A percentile compares a stretch with the other conserved stretches of the same genome.
Evolutionary conservation across 2,113 vertebrate species (phyloP).

Genomic region (Poecile atricapillus): DNA sequence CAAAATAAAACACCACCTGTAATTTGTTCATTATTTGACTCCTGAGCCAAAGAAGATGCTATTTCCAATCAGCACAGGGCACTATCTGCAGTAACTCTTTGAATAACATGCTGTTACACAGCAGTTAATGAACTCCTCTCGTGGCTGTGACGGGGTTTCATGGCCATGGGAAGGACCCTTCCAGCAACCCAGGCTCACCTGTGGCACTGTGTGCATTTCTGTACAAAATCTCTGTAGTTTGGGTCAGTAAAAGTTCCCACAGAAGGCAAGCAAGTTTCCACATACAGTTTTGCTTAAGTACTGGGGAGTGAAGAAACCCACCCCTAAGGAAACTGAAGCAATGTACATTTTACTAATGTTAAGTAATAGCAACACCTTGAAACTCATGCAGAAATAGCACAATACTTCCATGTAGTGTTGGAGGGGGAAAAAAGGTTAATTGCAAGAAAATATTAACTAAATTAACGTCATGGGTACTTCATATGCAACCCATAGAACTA

Average conservation of each 20-base stretch:
- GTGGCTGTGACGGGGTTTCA: rapidly evolving
- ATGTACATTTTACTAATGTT: not conserved
- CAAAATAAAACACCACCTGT: not conserved
- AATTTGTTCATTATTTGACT: not conserved
- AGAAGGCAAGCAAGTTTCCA: too few species aligned
- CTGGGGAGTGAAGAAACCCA: not conserved
- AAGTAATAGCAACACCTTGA: not conserved
- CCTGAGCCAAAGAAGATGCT: not conserved
- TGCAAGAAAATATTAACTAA: not conserved
- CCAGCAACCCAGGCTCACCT: not conserved
- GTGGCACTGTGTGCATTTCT: not conserved
- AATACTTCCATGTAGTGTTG: not conserved
- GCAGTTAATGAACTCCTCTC: not conserved
- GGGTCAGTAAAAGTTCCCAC: not conserved
- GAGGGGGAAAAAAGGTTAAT: not conserved
- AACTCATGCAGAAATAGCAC: not conserved
- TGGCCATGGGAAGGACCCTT: not conserved
- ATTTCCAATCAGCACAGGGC: not conserved
- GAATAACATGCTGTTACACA: rapidly evolving
- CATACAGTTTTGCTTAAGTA: not conserved
- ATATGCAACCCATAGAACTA: not conserved
- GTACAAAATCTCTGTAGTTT: not conserved
- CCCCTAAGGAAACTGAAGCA: not conserved
- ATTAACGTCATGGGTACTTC: not conserved
- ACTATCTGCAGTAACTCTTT: not conserved